phyloP scores from a whole-genome alignment of 2,797 vertebrate species.

The Helostoma temminkii region DNA sequence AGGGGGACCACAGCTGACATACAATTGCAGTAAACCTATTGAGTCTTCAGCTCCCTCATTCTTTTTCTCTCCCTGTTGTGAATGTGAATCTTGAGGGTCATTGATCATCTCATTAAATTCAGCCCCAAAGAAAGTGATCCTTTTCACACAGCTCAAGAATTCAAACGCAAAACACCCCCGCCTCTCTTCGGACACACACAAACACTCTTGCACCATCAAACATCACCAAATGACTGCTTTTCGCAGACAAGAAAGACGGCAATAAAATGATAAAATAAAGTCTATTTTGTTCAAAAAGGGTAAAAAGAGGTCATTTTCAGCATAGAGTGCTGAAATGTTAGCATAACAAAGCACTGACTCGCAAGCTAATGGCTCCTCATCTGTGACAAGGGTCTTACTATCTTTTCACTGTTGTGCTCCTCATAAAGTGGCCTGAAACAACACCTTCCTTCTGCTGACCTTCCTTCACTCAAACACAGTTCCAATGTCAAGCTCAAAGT shows the following conservation, averaged over 20 bases:
- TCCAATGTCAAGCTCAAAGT: conserved; percentile 63
- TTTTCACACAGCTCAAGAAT: conserved; percentile 85
- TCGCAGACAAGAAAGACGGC: conserved; percentile 76
- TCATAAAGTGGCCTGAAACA: conserved; percentile 77
- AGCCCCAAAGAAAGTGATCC: conserved; percentile 72
- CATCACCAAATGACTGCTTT: conserved; percentile 79
- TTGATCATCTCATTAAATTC: conserved; percentile 83
- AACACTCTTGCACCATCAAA: conserved; percentile 78
- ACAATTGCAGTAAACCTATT: conserved; percentile 80
- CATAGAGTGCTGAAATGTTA: conserved; percentile 80
- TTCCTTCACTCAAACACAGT: conserved; percentile 55
- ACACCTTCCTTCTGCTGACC: conserved; percentile 66
- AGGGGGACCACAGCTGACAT: conserved; percentile 77
- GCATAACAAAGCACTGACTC: conserved; percentile 85
- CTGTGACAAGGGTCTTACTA: conserved; percentile 80
- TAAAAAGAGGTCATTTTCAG: conserved; percentile 84
- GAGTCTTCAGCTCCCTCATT: conserved; percentile 75
- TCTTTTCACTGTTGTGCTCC: conserved; percentile 81
- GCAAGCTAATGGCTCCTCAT: conserved; percentile 86
- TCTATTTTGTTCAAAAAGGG: conserved; percentile 83
- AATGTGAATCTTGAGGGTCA: conserved; percentile 82
- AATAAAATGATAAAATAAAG: conserved; percentile 86
- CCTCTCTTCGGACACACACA: conserved; percentile 73
- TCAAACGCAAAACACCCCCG: conserved; percentile 75
- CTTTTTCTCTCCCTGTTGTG: conserved; percentile 75